A percentile compares a stretch with the other conserved stretches of the same genome.
phyloP scores from a whole-genome alignment of 2,113 vertebrate species.

The Engraulis encrasicolus region DNA sequence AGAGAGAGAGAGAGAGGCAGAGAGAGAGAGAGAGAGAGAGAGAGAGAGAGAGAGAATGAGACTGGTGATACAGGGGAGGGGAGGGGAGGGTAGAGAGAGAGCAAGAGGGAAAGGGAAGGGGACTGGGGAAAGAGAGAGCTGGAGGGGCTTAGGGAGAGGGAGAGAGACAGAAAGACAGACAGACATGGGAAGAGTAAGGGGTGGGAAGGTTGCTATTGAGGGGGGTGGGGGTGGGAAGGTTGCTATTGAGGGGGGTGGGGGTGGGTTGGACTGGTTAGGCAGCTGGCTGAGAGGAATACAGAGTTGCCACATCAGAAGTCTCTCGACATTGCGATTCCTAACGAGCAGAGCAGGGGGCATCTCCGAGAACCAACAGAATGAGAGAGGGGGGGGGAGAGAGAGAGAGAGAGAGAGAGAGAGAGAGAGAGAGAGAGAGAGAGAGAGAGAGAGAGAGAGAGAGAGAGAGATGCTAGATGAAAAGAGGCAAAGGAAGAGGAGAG shows the following conservation, averaged over 20 bases:
- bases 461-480: not conserved
- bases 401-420: not conserved
- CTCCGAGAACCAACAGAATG: not conserved
- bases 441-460: not conserved
- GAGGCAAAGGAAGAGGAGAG: not conserved
- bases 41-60: no score
- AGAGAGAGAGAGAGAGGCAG: no score
- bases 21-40: no score
- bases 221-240: not conserved
- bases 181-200: no score
- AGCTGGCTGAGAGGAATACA: slow-evolving; percentile 72
- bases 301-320: slow-evolving; percentile 46
- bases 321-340: not conserved
- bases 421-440: not conserved
- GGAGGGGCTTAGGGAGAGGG: not conserved
- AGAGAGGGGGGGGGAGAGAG: not conserved
- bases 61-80: no score
- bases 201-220: not conserved
- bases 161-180: no score
- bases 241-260: not conserved
- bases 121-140: no score
- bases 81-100: no score
- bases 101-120: no score
- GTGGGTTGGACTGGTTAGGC: no score
- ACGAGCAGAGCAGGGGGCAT: not conserved